Conservation (phyloP, 2,888 invertebrate species). For the Uloborus plumipes region DNA sequence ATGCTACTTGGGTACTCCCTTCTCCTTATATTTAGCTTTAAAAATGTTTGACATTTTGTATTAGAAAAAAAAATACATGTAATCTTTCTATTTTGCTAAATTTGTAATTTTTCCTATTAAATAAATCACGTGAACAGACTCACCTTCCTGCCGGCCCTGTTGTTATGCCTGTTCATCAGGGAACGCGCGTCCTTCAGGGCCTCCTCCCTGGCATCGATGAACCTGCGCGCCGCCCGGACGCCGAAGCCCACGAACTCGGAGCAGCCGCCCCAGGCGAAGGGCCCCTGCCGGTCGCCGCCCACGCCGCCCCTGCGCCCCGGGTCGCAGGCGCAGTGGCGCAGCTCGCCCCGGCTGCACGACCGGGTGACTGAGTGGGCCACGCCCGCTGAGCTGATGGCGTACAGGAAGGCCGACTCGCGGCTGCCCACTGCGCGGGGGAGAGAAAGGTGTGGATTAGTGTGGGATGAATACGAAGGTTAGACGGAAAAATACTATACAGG, state of each 20-base stretch:
- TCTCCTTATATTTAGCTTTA: too few relatives aligned
- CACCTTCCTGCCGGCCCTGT: conserved; percentile 67
- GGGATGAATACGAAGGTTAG: too few relatives aligned
- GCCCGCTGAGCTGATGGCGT: conserved; percentile 67
- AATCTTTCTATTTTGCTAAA: too few relatives aligned
- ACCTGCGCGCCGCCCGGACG: conserved; percentile 69
- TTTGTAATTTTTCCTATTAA: too few relatives aligned
- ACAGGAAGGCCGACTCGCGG: conserved; percentile 67
- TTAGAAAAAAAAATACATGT: too few relatives aligned
- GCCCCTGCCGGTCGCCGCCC: conserved; percentile 36
- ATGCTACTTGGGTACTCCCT: too few relatives aligned
- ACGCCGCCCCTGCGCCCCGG: conserved; percentile 48
- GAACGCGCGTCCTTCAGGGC: conserved; percentile 65
- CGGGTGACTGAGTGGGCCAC: conserved; percentile 66
- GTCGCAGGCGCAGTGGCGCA: conserved; percentile 66
- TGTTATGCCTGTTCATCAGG: conserved; percentile 67
- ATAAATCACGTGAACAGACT: background rate
- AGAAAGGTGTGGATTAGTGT: too few relatives aligned
- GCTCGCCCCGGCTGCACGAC: conserved; percentile 65
- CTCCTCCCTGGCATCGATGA: conserved; percentile 70
- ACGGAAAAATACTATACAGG: too few relatives aligned
- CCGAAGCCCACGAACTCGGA: conserved; percentile 71
- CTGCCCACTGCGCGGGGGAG: conserved; percentile 66
- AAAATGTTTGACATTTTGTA: too few relatives aligned
- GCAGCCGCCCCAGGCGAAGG: conserved; percentile 71